Evolutionary conservation across 2,888 invertebrate species (phyloP), one percentile per base, ranked within the genome.

Genomic region (Tubulanus polymorphus): DNA sequence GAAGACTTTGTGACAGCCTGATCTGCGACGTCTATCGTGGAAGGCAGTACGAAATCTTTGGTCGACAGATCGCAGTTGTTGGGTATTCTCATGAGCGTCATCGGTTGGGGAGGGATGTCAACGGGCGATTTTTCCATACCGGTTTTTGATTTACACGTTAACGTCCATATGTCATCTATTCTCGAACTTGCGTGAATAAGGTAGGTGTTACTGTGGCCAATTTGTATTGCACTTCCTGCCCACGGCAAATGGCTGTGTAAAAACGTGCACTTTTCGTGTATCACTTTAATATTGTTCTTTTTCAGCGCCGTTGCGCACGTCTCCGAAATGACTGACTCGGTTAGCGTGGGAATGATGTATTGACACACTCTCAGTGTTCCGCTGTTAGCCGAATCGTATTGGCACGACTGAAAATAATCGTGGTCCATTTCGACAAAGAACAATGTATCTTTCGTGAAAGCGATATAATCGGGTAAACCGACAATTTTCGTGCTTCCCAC

Each of bases 341-440:
- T 41, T 41, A 41, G 15, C 5, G 15, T 15, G 15, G 41, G 41
- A 41, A 41, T 41, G 6, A 41, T 5, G 15, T 41, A 23, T 8
- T 41, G 41, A 15, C 41, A 41, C 15, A 41, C 41, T 8, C 41
- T 5, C 41, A 41, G 41, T 5, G 41, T 41, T 8, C 41, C 41
- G 15, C 41, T 41, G 41, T 41, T 41, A 15, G 41, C 41, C 41
- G 41, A 41, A 41, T 41, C 41, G 41, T 41, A 41, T 15, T 41
- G 41, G 23, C 41, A 41, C 5, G 41, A 41, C 15, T 41, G 41
- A 15, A 41, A 41, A 41, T 41, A 41, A 8, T 41, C 15, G 41
- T 41, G 41, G 15, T 41, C 41, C 41, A 41, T 8, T 41, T 41
- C 41, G 18, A 41, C 41, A 41, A 20, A 41, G 41, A 41, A 41